Conservation (phyloP, 2,888 invertebrate genomes). For the Acleris cristana region DNA sequence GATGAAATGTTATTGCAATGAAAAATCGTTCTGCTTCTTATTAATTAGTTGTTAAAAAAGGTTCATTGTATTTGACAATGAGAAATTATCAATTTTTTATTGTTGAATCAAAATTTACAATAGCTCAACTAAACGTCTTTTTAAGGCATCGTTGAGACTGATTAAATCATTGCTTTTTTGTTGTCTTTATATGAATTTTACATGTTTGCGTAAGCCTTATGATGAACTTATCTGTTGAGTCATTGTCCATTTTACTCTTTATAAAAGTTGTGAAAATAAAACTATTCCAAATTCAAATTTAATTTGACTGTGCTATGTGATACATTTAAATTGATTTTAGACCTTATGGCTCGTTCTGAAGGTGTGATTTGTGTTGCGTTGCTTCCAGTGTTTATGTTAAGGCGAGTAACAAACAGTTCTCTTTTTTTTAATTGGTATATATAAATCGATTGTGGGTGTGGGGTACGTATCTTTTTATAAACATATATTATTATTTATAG, state of each 20-base stretch:
- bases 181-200: constrained; percentile 35
- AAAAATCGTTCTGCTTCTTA: constrained; percentile 28
- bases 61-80: constrained; percentile 10
- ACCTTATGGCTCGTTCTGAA: constrained; percentile 28
- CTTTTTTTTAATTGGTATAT: not conserved
- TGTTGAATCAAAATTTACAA: not conserved
- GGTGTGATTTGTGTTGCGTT: constrained; percentile 12
- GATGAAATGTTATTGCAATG: constrained; percentile 24
- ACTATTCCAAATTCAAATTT: constrained; percentile 9
- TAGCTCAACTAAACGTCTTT: not conserved
- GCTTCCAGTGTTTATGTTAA: constrained; percentile 27
- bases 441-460: not conserved
- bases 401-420: constrained; percentile 20
- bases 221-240: constrained; percentile 10
- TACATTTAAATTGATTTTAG: constrained; percentile 10
- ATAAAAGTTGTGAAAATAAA: not conserved
- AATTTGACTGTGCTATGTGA: constrained; percentile 8
- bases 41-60: constrained; percentile 19
- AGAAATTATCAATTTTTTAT: not conserved
- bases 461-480: too few species aligned
- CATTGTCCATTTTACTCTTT: constrained; percentile 12
- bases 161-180: constrained; percentile 13
- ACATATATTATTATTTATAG: too few species aligned
- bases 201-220: constrained; percentile 19
- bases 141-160: not conserved